Percentiles rank a stretch among this genome's conserved stretches.
Conservation (phyloP, 2,888 invertebrate genomes). For the Mesopsocus fuscifrons region DNA sequence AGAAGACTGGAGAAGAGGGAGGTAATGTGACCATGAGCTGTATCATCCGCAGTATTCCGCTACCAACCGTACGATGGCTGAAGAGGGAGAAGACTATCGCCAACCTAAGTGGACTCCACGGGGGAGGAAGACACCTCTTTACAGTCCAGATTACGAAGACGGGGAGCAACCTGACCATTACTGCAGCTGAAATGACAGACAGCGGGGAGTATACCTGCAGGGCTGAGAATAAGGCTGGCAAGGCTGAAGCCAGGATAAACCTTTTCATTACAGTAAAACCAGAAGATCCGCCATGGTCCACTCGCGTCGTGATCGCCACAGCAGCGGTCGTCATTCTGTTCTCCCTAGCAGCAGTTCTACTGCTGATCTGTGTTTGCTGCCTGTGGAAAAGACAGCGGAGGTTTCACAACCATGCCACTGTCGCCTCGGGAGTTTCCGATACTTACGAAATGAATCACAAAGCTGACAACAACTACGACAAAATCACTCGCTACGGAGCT, state of each 20-base stretch:
- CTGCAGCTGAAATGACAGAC: slow-evolving; percentile 51
- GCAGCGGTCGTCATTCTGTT: slow-evolving; percentile 35
- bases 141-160: slow-evolving; percentile 44
- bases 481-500: not conserved
- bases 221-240: slow-evolving; percentile 65
- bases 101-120: slow-evolving; percentile 34
- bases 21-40: slow-evolving; percentile 55
- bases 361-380: slow-evolving; percentile 41
- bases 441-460: slow-evolving; percentile 54
- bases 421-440: slow-evolving; percentile 29
- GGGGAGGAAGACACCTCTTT: slow-evolving; percentile 34
- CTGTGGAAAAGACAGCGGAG: slow-evolving; percentile 39
- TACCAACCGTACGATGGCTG: slow-evolving; percentile 52
- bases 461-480: slow-evolving; percentile 19
- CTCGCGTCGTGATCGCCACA: not conserved
- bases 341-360: slow-evolving; percentile 43
- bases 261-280: slow-evolving; percentile 47
- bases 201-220: slow-evolving; percentile 57
- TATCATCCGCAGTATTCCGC: slow-evolving; percentile 47
- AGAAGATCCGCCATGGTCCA: slow-evolving; percentile 24
- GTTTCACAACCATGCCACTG: slow-evolving; percentile 26
- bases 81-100: slow-evolving; percentile 48
- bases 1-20: slow-evolving; percentile 46
- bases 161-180: slow-evolving; percentile 52
- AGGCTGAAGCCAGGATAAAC: slow-evolving; percentile 51